Conservation (phyloP, 2,888 invertebrate genomes). For the Yponomeuta sedellus region DNA sequence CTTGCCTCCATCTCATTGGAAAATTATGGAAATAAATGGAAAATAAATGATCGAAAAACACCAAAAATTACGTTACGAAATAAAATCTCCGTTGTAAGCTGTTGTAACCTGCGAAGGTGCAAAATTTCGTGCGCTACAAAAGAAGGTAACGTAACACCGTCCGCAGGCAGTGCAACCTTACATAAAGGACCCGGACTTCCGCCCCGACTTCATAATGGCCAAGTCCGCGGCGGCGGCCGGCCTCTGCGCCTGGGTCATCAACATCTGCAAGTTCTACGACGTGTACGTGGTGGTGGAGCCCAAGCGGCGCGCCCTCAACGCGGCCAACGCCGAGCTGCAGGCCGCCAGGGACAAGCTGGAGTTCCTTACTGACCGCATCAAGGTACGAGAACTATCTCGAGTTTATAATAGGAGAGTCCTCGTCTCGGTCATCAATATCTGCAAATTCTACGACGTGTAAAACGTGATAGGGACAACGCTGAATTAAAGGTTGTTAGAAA, state of each 20-base stretch:
- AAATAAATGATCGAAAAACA: too few relatives aligned
- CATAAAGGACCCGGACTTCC: slow-evolving; percentile 85
- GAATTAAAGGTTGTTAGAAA: slow-evolving; percentile 89
- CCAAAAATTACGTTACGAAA: too few relatives aligned
- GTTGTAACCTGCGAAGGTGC: too few relatives aligned
- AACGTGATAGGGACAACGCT: slow-evolving; percentile 90
- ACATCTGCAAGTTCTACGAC: slow-evolving; percentile 92
- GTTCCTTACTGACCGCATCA: slow-evolving; percentile 83
- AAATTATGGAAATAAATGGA: too few relatives aligned
- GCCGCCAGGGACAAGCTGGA: slow-evolving; percentile 87
- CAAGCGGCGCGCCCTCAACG: slow-evolving; percentile 88
- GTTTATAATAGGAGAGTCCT: slow-evolving; percentile 92
- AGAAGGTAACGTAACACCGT: too few relatives aligned
- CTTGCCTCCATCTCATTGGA: too few relatives aligned
- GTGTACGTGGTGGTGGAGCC: slow-evolving; percentile 95
- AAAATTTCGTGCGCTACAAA: too few relatives aligned
- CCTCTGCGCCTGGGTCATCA: slow-evolving; percentile 95
- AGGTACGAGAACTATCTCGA: slow-evolving; percentile 80
- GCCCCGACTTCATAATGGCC: slow-evolving; percentile 86
- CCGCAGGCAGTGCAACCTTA: slow-evolving; percentile 73
- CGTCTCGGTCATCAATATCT: slow-evolving; percentile 95
- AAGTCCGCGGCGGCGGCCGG: slow-evolving; percentile 96
- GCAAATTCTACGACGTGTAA: slow-evolving; percentile 92
- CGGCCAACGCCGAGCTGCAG: slow-evolving; percentile 89
- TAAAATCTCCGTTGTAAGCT: too few relatives aligned